Conservation (phyloP, 2,113 vertebrate species). For the Tyrannus savana region DNA sequence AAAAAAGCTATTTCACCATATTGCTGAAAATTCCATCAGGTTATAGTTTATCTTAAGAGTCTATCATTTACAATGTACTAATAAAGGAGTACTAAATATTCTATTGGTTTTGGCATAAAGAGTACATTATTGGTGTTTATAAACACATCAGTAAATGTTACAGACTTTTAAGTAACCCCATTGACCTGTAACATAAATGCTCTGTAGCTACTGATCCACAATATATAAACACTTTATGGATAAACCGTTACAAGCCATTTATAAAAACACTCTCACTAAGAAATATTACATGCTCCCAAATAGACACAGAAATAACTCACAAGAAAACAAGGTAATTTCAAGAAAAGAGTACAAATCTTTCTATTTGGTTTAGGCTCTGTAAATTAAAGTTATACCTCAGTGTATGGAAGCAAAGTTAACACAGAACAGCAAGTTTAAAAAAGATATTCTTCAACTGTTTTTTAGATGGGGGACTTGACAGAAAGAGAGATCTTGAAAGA, state of each 20-base stretch:
- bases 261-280: not conserved
- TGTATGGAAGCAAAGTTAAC: not conserved
- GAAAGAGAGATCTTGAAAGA: not conserved
- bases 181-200: constrained; percentile 13
- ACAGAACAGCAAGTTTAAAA: not conserved
- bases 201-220: not conserved
- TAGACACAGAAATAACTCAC: not conserved
- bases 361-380: not conserved
- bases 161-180: not conserved
- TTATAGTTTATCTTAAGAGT: not conserved
- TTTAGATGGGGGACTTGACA: not conserved
- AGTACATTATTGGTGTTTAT: not conserved
- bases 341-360: not conserved
- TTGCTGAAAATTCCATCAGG: not conserved
- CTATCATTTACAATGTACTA: not conserved
- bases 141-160: constrained; percentile 5
- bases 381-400: not conserved
- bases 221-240: not conserved
- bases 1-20: not conserved
- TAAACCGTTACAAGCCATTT: constrained; percentile 13
- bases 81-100: constrained; percentile 27
- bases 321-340: not conserved
- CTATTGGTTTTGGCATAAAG: not conserved
- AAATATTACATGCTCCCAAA: not conserved
- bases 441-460: not conserved